These are phyloP conservation scores for Panopea generosa DNA, from an alignment of 2,888 invertebrate species.

Conservation along the genomic window DNA sequence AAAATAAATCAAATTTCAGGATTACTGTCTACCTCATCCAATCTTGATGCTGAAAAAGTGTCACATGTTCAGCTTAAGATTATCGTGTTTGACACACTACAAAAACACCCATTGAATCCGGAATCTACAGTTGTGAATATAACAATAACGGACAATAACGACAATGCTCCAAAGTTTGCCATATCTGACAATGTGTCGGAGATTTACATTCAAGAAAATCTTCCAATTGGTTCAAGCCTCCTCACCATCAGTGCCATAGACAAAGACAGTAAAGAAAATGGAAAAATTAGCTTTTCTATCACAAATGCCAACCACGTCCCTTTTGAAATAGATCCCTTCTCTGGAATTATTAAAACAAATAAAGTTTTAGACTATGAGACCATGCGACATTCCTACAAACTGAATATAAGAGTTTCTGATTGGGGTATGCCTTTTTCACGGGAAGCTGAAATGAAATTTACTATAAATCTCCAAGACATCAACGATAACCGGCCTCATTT, in stretches of 20 bases:
- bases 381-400: constrained; percentile 92
- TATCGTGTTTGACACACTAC: constrained; percentile 86
- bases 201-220: constrained; percentile 94
- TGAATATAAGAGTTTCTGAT: constrained; percentile 95
- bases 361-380: constrained; percentile 95
- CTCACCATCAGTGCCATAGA: constrained; percentile 94
- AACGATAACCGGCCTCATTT: constrained; percentile 97
- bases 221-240: constrained; percentile 93
- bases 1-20: constrained; percentile 94
- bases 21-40: constrained; percentile 93
- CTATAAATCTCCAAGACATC: constrained; percentile 92
- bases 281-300: constrained; percentile 97
- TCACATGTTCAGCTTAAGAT: constrained; percentile 87
- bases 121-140: constrained; percentile 93
- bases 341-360: constrained; percentile 94
- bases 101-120: constrained; percentile 92
- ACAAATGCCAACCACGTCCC: constrained; percentile 95
- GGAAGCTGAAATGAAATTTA: constrained; percentile 94
- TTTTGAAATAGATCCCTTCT: constrained; percentile 98
- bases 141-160: constrained; percentile 95
- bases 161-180: constrained; percentile 96
- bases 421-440: constrained; percentile 96
- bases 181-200: constrained; percentile 67
- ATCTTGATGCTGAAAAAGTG: constrained; percentile 93
- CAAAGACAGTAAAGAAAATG: constrained; percentile 96